Percentiles rank a stretch among this genome's conserved stretches.
Conservation (phyloP, 2,797 vertebrate species). For the Paramormyrops hopkinsi region DNA sequence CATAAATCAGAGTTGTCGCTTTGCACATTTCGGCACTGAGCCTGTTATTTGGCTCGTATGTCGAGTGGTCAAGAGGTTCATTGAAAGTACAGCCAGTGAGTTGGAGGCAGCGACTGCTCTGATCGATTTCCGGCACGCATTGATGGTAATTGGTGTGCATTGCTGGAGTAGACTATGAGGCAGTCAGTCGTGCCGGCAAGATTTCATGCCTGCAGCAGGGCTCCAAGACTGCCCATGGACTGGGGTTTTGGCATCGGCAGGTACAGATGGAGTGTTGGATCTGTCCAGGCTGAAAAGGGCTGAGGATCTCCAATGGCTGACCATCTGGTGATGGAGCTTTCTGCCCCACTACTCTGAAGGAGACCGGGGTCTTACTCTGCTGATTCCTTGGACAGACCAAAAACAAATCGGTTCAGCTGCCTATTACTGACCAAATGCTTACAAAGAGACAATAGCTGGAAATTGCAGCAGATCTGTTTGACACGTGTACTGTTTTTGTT, state of each 20-base stretch:
- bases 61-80: not conserved
- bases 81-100: not conserved
- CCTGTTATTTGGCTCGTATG: not conserved
- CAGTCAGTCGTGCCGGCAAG: not conserved
- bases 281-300: not conserved
- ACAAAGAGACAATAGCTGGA: not conserved
- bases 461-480: not conserved
- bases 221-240: not conserved
- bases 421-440: not conserved
- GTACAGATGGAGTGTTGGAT: not conserved
- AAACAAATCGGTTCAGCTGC: not conserved
- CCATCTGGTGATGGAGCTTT: slow-evolving; percentile 13
- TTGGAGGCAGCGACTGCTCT: not conserved
- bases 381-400: not conserved
- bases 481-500: not conserved
- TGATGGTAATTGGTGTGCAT: not conserved
- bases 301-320: slow-evolving; percentile 4
- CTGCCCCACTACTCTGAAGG: not conserved
- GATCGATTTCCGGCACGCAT: not conserved
- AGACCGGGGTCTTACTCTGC: not conserved
- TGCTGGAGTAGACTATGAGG: not conserved
- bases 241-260: not conserved
- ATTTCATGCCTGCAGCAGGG: not conserved
- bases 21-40: not conserved
- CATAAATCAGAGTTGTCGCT: not conserved